Evolutionary conservation across 1,140 invertebrate species (phyloP).

Genomic region (Leptopilina boulardi): DNA sequence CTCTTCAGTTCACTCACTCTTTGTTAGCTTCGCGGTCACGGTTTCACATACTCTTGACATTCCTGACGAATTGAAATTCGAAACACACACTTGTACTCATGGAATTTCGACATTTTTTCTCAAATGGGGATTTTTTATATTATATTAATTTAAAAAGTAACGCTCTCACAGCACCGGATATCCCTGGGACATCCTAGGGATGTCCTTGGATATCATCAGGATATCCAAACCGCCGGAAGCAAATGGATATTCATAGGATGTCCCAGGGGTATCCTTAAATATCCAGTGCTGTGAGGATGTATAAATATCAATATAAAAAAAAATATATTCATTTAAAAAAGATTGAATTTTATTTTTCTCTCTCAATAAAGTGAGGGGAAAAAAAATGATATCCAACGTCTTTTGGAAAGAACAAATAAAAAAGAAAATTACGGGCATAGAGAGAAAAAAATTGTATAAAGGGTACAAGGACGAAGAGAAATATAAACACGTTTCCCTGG

Average conservation of each 20-base stretch:
- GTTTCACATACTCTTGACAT: constrained; percentile 15
- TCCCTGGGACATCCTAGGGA: too few species aligned
- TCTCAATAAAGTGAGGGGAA: background rate
- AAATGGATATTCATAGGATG: too few species aligned
- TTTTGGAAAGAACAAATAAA: constrained; percentile 54
- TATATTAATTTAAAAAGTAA: too few species aligned
- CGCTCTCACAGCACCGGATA: too few species aligned
- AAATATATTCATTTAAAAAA: background rate
- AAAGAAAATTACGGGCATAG: constrained; percentile 51
- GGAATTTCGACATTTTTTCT: background rate
- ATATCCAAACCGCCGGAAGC: too few species aligned
- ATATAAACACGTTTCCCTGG: constrained; percentile 45
- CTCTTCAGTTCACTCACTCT: constrained; percentile 49
- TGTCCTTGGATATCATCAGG: too few species aligned
- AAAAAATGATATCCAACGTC: constrained; percentile 26
- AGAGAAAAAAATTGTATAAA: constrained; percentile 50
- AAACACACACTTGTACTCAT: background rate
- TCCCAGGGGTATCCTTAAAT: too few species aligned
- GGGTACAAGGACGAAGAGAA: constrained; percentile 21
- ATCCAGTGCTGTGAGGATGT: too few species aligned
- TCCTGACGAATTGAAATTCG: background rate
- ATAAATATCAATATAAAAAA: too few species aligned
- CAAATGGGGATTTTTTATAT: too few species aligned
- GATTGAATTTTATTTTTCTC: background rate
- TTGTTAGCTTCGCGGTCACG: constrained; percentile 22